Evolutionary conservation across 2,113 vertebrate species (phyloP).

Genomic region (Thermophis baileyi): DNA sequence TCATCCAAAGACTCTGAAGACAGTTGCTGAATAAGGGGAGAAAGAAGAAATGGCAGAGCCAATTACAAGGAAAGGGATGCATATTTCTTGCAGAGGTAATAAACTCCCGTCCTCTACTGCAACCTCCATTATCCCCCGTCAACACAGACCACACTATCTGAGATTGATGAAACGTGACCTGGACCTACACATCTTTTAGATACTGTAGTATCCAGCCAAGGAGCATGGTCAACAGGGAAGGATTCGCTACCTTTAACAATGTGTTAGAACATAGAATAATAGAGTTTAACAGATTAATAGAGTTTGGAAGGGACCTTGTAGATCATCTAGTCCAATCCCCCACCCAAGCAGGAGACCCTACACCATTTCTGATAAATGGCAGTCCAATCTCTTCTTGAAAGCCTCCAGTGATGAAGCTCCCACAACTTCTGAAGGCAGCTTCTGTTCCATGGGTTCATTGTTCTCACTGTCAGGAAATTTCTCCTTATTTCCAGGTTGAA

Average conservation of each 20-base stretch:
- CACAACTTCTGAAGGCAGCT: too few relatives aligned
- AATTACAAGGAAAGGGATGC: neutral
- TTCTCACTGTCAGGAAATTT: too few relatives aligned
- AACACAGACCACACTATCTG: neutral
- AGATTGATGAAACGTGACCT: neutral
- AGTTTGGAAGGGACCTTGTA: too few relatives aligned
- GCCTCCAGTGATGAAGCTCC: too few relatives aligned
- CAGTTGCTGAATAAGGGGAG: conserved; percentile 39
- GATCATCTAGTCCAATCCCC: too few relatives aligned
- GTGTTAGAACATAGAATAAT: neutral
- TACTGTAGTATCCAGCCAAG: neutral
- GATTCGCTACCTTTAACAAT: neutral
- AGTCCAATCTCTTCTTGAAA: too few relatives aligned
- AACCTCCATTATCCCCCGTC: neutral
- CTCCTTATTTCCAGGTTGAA: too few relatives aligned
- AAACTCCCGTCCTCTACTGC: neutral
- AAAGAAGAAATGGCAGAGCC: neutral
- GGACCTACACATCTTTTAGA: neutral
- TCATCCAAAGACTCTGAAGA: conserved; percentile 19
- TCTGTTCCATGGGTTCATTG: too few relatives aligned
- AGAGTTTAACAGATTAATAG: too few relatives aligned
- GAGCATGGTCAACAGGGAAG: neutral
- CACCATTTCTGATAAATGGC: too few relatives aligned
- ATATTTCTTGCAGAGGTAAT: neutral
- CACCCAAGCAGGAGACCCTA: too few relatives aligned